phyloP scores from a whole-genome alignment of 2,888 invertebrate species.

The Artemia sp. region DNA sequence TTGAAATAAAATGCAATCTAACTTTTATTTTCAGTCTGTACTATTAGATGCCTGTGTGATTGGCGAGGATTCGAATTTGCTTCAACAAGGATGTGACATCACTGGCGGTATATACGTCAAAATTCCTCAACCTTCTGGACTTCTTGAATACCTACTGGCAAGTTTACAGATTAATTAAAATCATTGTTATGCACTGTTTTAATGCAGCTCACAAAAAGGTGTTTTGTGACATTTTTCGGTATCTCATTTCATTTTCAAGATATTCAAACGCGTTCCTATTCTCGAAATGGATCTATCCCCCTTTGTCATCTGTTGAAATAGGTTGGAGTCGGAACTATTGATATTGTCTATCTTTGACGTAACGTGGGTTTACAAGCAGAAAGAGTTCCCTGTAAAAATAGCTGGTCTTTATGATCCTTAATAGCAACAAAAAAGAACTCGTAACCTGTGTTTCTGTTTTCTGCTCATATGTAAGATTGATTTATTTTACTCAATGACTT shows the following conservation, averaged over 20 bases:
- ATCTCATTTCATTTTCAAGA: neutral
- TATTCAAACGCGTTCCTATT: neutral
- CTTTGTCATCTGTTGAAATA: neutral
- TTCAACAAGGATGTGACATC: constrained; percentile 93
- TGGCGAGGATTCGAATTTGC: constrained; percentile 68
- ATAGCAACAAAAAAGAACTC: too few relatives aligned
- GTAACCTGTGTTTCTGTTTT: too few relatives aligned
- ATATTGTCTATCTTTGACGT: too few relatives aligned
- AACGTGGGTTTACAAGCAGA: too few relatives aligned
- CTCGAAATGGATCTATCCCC: neutral
- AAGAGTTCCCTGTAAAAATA: too few relatives aligned
- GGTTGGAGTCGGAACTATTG: too few relatives aligned
- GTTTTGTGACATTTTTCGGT: neutral
- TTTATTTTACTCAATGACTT: too few relatives aligned
- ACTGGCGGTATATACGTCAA: constrained; percentile 80
- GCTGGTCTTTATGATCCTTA: too few relatives aligned
- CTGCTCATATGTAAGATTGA: too few relatives aligned
- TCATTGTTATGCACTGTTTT: constrained; percentile 21
- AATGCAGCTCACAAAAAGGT: neutral
- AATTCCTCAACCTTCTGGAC: constrained; percentile 65
- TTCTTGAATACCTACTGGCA: constrained; percentile 70
- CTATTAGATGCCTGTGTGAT: constrained; percentile 81
- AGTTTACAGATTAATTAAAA: constrained; percentile 27
- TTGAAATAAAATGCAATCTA: too few relatives aligned
- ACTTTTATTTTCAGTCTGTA: constrained; percentile 45